A percentile compares a stretch with the other conserved stretches of the same genome.
Evolutionary conservation across 2,113 vertebrate genomes (phyloP).

Genomic region (Amblyornis subalaris): DNA sequence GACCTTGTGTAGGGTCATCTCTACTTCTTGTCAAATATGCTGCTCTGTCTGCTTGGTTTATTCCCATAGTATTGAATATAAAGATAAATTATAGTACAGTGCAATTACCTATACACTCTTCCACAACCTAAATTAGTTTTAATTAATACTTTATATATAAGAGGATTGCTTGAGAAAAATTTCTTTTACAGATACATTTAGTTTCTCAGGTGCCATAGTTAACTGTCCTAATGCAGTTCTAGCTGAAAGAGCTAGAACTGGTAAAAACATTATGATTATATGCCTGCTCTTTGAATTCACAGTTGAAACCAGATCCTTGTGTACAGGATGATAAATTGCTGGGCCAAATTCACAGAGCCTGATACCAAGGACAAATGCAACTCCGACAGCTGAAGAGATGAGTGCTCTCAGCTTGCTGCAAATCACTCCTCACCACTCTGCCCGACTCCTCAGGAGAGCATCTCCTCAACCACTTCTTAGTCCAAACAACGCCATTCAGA

Average conservation of each 20-base stretch:
- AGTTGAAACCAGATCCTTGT: not conserved
- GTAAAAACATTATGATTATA: not conserved
- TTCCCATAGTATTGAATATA: not conserved
- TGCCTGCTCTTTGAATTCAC: not conserved
- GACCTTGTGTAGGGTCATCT: not conserved
- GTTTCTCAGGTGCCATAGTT: not conserved
- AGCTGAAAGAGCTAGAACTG: not conserved
- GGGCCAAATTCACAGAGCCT: not conserved
- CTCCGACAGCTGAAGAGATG: accelerated
- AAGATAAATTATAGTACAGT: not conserved
- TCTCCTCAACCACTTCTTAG: not conserved
- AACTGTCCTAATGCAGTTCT: not conserved
- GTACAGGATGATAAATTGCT: not conserved
- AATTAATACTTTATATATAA: not conserved
- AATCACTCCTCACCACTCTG: not conserved
- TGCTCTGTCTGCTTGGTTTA: not conserved
- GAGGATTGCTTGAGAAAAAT: not conserved
- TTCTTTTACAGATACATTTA: not conserved
- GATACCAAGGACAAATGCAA: not conserved
- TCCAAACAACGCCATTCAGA: not conserved
- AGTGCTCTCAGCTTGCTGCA: not conserved
- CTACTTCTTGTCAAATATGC: not conserved
- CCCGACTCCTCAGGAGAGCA: not conserved
- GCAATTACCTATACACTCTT: not conserved
- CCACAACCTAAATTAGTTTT: not conserved